Percentiles rank a stretch among this genome's conserved stretches.
phyloP scores from a whole-genome alignment of 2,113 vertebrate genomes.

The Campylorhamphus procurvoides region DNA sequence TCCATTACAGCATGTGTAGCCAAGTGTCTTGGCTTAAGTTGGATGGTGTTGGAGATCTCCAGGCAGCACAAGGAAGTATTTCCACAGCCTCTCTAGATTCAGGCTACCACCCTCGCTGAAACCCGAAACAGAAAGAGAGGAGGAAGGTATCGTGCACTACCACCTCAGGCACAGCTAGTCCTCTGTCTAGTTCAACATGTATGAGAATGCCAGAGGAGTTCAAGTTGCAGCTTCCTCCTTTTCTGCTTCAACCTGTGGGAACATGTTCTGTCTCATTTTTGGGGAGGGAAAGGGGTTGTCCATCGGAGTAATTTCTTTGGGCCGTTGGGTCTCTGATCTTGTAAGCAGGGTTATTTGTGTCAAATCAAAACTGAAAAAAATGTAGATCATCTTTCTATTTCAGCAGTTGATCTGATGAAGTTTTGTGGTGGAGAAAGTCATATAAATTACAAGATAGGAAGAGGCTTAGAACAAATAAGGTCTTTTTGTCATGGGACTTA shows the following conservation, averaged over 20 bases:
- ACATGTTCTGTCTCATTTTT: background rate
- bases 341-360: background rate
- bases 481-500: background rate
- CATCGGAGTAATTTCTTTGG: background rate
- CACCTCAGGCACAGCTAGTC: background rate
- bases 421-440: background rate
- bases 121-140: background rate
- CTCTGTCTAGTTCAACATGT: background rate
- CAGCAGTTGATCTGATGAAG: background rate
- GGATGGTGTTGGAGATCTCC: background rate
- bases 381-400: background rate
- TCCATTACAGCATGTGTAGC: background rate
- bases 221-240: background rate
- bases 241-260: background rate
- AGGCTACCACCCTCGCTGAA: background rate
- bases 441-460: background rate
- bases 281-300: background rate
- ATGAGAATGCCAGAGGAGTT: background rate
- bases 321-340: background rate
- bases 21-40: conserved; percentile 30
- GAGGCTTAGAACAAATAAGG: background rate
- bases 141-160: background rate
- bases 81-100: background rate
- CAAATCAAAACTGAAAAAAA: background rate
- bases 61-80: background rate